A percentile compares a stretch with the other conserved stretches of the same genome.
phyloP scores from a whole-genome alignment of 2,888 invertebrate genomes.

The Campaea margaritaria region DNA sequence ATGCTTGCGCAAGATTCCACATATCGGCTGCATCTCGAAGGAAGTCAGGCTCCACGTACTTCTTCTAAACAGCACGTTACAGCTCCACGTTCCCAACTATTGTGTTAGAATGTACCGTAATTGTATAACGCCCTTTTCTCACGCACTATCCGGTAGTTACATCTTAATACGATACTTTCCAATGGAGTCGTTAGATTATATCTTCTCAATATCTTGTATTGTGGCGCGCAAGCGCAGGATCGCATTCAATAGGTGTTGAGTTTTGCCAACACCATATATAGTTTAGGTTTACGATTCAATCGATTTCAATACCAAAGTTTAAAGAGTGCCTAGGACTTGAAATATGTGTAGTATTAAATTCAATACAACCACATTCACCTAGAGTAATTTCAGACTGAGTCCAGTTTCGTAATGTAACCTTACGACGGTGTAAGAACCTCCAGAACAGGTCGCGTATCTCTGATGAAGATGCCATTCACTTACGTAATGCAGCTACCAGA shows the following conservation, averaged over 20 bases:
- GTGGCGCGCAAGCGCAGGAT: constrained; percentile 1
- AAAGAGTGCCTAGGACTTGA: too few species aligned
- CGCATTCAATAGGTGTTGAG: constrained; percentile 5
- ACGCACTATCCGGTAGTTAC: constrained; percentile 38
- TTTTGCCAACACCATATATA: background rate
- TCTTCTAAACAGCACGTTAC: constrained; percentile 5
- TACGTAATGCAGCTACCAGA: constrained; percentile 6
- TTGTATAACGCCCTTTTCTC: constrained; percentile 46
- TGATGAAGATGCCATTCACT: constrained; percentile 5
- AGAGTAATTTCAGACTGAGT: too few species aligned
- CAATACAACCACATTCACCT: too few species aligned
- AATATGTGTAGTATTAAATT: too few species aligned
- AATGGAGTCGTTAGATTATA: constrained; percentile 38
- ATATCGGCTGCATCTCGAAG: constrained; percentile 22
- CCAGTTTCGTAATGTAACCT: background rate
- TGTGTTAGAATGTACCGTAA: constrained; percentile 43
- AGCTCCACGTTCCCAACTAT: constrained; percentile 43
- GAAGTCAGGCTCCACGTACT: constrained; percentile 8
- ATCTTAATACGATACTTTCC: constrained; percentile 38
- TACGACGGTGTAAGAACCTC: constrained; percentile 1
- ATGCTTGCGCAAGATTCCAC: constrained; percentile 24
- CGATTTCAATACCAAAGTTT: too few species aligned
- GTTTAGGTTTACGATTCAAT: background rate
- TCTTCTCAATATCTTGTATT: constrained; percentile 31
- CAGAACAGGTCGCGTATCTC: constrained; percentile 8